Conservation (phyloP, 2,797 vertebrate species). For the Gallinago solitaria region DNA sequence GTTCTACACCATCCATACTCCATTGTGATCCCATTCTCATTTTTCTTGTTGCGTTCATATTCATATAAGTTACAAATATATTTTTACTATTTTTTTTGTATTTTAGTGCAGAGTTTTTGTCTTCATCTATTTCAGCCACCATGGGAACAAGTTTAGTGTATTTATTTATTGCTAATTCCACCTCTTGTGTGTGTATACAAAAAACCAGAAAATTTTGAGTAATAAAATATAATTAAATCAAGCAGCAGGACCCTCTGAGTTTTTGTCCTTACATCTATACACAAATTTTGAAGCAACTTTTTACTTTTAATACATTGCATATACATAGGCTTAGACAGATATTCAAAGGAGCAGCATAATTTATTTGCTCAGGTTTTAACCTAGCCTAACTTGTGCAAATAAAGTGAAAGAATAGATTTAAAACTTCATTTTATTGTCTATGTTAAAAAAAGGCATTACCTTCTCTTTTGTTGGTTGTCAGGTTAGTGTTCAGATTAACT, state of each 20-base stretch:
- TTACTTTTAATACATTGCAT: background rate
- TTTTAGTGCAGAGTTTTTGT: background rate
- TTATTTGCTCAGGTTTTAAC: background rate
- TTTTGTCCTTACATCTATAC: background rate
- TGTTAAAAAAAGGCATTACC: background rate
- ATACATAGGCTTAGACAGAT: background rate
- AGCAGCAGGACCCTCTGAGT: background rate
- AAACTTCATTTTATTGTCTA: background rate
- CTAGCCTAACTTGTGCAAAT: background rate
- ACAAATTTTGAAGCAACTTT: background rate
- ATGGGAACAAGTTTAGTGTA: background rate
- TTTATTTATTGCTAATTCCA: background rate
- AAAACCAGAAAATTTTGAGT: background rate
- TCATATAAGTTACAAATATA: background rate
- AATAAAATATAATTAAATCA: background rate
- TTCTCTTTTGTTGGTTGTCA: background rate
- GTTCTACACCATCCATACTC: background rate
- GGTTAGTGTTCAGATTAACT: background rate
- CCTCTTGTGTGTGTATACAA: fast-evolving
- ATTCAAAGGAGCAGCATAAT: background rate
- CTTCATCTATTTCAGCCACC: background rate
- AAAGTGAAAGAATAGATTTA: background rate
- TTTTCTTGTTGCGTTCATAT: background rate
- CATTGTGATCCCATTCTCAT: background rate
- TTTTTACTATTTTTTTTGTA: background rate